These are phyloP conservation scores for Promerops cafer DNA, from an alignment of 2,113 vertebrate genomes.

Conservation along the genomic window DNA sequence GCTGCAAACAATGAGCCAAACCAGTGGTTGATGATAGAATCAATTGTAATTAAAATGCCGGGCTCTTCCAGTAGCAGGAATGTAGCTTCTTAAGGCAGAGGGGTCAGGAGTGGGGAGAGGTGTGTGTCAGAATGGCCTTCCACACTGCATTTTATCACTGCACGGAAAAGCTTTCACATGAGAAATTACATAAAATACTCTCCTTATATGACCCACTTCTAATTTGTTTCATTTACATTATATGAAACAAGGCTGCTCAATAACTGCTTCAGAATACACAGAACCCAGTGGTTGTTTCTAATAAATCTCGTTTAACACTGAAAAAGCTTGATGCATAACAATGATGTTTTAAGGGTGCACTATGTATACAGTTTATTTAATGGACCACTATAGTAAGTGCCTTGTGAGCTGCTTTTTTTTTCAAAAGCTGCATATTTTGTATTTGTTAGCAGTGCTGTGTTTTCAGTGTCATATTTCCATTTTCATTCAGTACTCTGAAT, in stretches of 20 bases:
- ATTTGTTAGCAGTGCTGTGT: not conserved
- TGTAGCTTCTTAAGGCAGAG: slow-evolving; percentile 27
- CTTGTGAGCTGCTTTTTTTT: slow-evolving; percentile 44
- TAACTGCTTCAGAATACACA: not conserved
- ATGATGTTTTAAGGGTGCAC: not conserved
- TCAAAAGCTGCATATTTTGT: not conserved
- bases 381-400: slow-evolving; percentile 59
- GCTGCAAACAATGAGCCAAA: slow-evolving; percentile 50
- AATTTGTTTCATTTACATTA: not conserved
- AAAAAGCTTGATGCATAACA: not conserved
- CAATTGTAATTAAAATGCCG: not conserved
- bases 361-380: not conserved
- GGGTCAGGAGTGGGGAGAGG: not conserved
- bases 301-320: not conserved
- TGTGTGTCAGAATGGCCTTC: slow-evolving; percentile 1
- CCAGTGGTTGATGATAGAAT: not conserved
- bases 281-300: not conserved
- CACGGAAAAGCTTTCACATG: not conserved
- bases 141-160: not conserved
- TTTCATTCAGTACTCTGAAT: not conserved
- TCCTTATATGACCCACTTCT: not conserved
- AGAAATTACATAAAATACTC: not conserved
- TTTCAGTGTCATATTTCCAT: not conserved
- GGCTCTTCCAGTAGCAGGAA: slow-evolving; percentile 44
- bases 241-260: not conserved